A percentile compares a stretch with the other conserved stretches of the same genome.
Evolutionary conservation across 1,140 invertebrate species (phyloP).

Genomic region (Limonius californicus): DNA sequence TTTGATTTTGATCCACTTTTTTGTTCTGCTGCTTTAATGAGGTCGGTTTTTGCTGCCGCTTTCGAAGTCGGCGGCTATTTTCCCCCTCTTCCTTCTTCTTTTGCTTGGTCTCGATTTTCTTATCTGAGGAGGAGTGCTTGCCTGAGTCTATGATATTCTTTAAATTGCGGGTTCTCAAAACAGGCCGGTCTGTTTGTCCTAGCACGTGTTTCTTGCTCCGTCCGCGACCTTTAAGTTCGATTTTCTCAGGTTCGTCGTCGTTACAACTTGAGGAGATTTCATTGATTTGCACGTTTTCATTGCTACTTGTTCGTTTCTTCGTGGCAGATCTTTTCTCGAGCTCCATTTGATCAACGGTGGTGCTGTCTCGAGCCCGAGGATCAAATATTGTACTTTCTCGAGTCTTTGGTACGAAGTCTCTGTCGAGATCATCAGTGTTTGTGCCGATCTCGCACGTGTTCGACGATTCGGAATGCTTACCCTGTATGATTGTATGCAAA

Average conservation of each 20-base stretch:
- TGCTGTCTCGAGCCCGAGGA: background rate
- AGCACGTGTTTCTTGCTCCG: background rate
- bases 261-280: constrained; percentile 55
- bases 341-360: constrained; percentile 22
- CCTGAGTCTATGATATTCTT: background rate
- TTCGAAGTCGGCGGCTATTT: no score
- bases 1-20: no score
- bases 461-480: background rate
- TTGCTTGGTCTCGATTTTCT: no score
- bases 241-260: no score
- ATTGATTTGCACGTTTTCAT: constrained; percentile 55
- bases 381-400: background rate
- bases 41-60: no score
- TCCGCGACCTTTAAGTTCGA: background rate
- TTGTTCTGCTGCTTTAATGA: no score
- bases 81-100: background rate
- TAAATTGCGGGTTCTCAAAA: background rate
- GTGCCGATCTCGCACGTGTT: constrained; percentile 9
- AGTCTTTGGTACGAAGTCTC: background rate
- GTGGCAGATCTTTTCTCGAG: constrained; percentile 6
- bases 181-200: background rate
- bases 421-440: constrained; percentile 14
- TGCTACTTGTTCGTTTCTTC: constrained; percentile 1
- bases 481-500: background rate
- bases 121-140: no score